Evolutionary conservation across 2,113 vertebrate genomes (phyloP), one percentile per base, ranked within the genome.

Genomic region (Lophochroa leadbeateri): DNA sequence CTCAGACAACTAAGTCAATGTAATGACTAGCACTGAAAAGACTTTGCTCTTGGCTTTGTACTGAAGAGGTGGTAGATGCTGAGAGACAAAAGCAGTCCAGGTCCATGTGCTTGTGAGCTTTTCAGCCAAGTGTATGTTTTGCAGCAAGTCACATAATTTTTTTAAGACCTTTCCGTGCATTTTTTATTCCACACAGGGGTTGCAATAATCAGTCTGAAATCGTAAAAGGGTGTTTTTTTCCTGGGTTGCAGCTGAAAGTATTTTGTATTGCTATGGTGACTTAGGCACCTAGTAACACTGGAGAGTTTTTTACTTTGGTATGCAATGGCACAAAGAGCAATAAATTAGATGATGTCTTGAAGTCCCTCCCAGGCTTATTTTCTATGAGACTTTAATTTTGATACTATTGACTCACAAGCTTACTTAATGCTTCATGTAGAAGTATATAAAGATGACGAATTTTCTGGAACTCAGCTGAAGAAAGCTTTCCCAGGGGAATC

Each of bases 351-450:
- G 25, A 93, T 71, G 81, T 61, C 65, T 79, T 93, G 47, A 92
- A 88, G 91, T 77, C 46, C 63, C 63, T 96, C 43, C 55, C n/a
- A 86, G 79, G 76, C 69, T 92, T 81, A 79, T 63, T 93, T 94
- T 82, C 58, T 65, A 52, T 49, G 58, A 90, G 82, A 65, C 75
- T 87, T 91, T 92, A 77, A 92, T 94, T 95, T 81, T 85, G 71
- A 89, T 69, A 37, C 69, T 94, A 52, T 75, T 94, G 78, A 86
- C 52, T 91, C 57, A 76, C 33, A 55, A 71, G 65, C 47, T 84
- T 82, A 96, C 25, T 49, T 44, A 47, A 44, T 65, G 84, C 77
- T 82, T 92, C 55, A 70, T 35, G 31, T 4, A 82, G 12, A 87
- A 84, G 18, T 78, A 18, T 41, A 72, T 49, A 82, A 79, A 92